A percentile compares a stretch with the other conserved stretches of the same genome.
Conservation (phyloP, 2,113 vertebrate species). For the Etheostoma cragini region DNA sequence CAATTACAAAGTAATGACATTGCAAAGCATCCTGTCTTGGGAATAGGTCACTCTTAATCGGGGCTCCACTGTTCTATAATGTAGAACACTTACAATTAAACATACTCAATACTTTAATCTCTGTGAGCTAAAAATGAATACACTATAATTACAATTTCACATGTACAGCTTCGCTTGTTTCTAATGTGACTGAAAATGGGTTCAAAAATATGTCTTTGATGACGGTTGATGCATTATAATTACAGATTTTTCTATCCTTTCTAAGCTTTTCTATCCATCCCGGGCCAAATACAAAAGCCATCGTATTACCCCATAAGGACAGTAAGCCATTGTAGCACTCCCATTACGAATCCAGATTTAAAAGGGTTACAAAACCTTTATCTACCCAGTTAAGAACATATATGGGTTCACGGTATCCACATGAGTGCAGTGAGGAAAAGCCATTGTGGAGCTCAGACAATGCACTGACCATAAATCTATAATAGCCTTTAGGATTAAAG, state of each 20-base stretch:
- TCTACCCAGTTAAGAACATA: constrained; percentile 84
- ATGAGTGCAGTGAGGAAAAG: constrained; percentile 56
- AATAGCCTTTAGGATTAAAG: constrained; percentile 87
- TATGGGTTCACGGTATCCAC: constrained; percentile 60
- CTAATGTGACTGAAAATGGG: constrained; percentile 75
- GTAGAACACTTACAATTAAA: constrained; percentile 82
- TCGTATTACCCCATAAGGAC: constrained; percentile 67
- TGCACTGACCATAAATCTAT: constrained; percentile 81
- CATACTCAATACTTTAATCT: constrained; percentile 79
- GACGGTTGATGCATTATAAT: constrained; percentile 76
- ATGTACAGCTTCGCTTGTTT: constrained; percentile 52
- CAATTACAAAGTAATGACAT: constrained; percentile 79
- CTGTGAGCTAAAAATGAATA: constrained; percentile 60
- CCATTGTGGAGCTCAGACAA: constrained; percentile 79
- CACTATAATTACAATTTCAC: constrained; percentile 77
- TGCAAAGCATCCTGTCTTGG: constrained; percentile 72
- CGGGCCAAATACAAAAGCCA: constrained; percentile 69
- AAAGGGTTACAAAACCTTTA: constrained; percentile 80
- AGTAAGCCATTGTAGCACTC: constrained; percentile 70
- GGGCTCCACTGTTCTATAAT: constrained; percentile 64
- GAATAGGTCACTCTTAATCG: constrained; percentile 75
- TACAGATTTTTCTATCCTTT: constrained; percentile 70
- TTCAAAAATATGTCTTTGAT: constrained; percentile 81
- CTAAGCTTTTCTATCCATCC: constrained; percentile 72
- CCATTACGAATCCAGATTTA: constrained; percentile 77